Evolutionary conservation across 2,888 invertebrate genomes (phyloP).

Genomic region (Malthinus seriepunctatus): DNA sequence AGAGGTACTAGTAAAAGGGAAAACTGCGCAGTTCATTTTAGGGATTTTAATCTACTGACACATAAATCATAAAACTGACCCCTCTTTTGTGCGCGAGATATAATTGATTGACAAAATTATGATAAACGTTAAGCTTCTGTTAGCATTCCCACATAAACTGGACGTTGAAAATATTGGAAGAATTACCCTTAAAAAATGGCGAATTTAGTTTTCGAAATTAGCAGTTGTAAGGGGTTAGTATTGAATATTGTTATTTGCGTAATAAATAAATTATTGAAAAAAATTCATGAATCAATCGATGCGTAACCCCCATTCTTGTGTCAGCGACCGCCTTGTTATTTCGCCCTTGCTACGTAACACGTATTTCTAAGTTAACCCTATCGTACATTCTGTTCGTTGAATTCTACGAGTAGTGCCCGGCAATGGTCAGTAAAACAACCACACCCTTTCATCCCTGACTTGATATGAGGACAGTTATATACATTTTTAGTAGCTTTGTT

Average conservation of each 20-base stretch:
- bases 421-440: conserved; percentile 20
- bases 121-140: too few species aligned
- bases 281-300: conserved; percentile 17
- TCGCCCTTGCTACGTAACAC: conserved; percentile 17
- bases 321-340: conserved; percentile 16
- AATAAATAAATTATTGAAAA: conserved; percentile 12
- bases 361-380: conserved; percentile 18
- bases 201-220: too few species aligned
- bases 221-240: too few species aligned
- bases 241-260: conserved; percentile 5
- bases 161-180: too few species aligned
- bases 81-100: too few species aligned
- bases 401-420: conserved; percentile 13
- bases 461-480: conserved; percentile 12
- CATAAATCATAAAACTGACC: too few species aligned
- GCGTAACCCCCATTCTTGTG: conserved; percentile 10
- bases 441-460: conserved; percentile 21
- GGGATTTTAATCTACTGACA: too few species aligned
- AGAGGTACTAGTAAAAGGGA: too few species aligned
- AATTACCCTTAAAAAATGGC: too few species aligned
- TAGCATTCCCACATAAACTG: too few species aligned
- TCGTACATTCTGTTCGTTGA: conserved; percentile 7
- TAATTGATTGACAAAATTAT: too few species aligned
- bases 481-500: conserved; percentile 7
- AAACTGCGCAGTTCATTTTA: too few species aligned